Conservation (phyloP, 2,797 vertebrate species). For the Momotus momota region DNA sequence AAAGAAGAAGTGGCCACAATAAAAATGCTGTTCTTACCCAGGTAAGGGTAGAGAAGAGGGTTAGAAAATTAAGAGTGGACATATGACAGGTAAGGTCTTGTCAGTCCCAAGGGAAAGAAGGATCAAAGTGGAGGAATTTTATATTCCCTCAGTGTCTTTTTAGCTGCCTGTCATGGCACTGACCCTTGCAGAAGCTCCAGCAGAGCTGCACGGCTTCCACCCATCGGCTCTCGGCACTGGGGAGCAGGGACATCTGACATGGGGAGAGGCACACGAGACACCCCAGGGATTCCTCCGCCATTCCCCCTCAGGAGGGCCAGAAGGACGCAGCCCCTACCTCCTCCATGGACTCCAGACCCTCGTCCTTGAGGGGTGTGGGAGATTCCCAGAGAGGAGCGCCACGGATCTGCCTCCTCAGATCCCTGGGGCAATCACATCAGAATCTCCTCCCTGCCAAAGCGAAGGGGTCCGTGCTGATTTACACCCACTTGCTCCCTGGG, state of each 20-base stretch:
- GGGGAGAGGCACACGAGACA: slow-evolving; percentile 42
- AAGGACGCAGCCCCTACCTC: slow-evolving; percentile 64
- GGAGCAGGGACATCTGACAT: not conserved
- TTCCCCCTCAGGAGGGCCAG: slow-evolving; percentile 44
- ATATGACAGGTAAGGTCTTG: slow-evolving; percentile 9
- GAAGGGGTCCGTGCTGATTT: slow-evolving; percentile 61
- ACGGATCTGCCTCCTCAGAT: slow-evolving; percentile 67
- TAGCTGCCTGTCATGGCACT: not conserved
- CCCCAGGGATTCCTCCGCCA: slow-evolving; percentile 48
- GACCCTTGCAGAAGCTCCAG: not conserved
- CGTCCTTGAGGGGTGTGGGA: slow-evolving; percentile 62
- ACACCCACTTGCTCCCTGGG: slow-evolving; percentile 54
- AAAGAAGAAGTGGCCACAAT: slow-evolving; percentile 56
- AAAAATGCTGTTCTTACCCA: slow-evolving; percentile 58
- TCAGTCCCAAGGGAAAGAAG: slow-evolving; percentile 8
- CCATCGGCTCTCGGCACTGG: not conserved
- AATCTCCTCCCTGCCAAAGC: slow-evolving; percentile 66
- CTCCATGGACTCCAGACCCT: slow-evolving; percentile 68
- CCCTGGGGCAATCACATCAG: slow-evolving; percentile 64
- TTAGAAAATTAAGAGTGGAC: slow-evolving; percentile 38
- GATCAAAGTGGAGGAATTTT: not conserved
- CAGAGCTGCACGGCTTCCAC: not conserved
- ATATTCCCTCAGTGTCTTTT: not conserved
- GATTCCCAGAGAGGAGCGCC: slow-evolving; percentile 62
- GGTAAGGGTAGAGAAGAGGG: slow-evolving; percentile 42